Evolutionary conservation across 2,888 invertebrate genomes (phyloP), one percentile per base, ranked within the genome.

Genomic region (Mythimna vitellina): DNA sequence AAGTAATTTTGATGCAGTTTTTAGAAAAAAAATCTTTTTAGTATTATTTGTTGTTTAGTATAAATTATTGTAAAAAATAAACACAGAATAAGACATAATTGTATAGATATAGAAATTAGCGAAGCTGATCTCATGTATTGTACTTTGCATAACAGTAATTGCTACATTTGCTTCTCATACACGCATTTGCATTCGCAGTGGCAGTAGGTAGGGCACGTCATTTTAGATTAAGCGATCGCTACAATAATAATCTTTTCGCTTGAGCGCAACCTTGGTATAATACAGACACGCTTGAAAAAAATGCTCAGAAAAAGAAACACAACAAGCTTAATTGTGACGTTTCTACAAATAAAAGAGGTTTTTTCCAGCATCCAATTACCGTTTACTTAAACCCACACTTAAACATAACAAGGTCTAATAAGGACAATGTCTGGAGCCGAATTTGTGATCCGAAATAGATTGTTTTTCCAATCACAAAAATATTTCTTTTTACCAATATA

Each of bases 201-300:
- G 10, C 17, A 29, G 29, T 29, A 29, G 29, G 29, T 29, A 38
- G 10, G 38, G 12, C 12, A 46, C 42, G 32, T 35, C 10, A 56
- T 22, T 17, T 64, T 35, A 42, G 17, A 63, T 65, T 53, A 61
- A 7, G 17, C 22, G 12, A 65, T 61, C 35, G 63, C 38, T 46
- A 3, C 20, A 32, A 46, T 46, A 17, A 25, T 29, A 61, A 46
- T 70, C 2, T 29, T 12, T 49, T 32, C 65, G 62, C 65, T 56
- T 65, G 20, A 62, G 46, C 32, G n/a, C 38, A 10, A 53, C 12
- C n/a, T 53, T 68, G 17, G 8, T n/a, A 69, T 62, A 57, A 22
- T 17, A 61, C 22, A 38, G 22, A 54, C 14, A 25, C 6, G 53
- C 51, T 38, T 38, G 6, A 62, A 46, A 51, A 51, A 22, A 14